Evolutionary conservation across 1,140 invertebrate species (phyloP).

Genomic region (Drosophila yakuba): DNA sequence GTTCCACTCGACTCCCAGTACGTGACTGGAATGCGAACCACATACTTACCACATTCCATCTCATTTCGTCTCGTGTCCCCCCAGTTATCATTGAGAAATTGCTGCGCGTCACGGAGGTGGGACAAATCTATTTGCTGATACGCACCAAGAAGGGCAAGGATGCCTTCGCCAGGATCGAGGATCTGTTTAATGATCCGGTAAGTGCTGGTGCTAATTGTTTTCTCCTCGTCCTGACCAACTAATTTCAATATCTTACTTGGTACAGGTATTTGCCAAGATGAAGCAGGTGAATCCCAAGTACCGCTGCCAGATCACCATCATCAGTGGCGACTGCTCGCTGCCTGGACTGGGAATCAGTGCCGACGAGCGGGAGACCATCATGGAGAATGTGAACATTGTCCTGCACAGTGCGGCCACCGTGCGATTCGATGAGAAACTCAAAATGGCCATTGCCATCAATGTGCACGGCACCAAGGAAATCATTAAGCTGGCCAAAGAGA

Average conservation of each 20-base stretch:
- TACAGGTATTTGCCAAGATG: conserved; percentile 86
- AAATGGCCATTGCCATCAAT: conserved; percentile 87
- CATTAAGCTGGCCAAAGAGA: conserved; percentile 87
- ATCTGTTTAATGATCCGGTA: conserved; percentile 88
- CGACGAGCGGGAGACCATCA: conserved; percentile 85
- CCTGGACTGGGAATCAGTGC: conserved; percentile 89
- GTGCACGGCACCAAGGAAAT: conserved; percentile 88
- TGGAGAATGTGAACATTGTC: conserved; percentile 88
- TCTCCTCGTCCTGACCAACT: not conserved
- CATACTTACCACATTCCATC: conserved; percentile 12
- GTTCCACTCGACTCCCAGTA: conserved; percentile 71
- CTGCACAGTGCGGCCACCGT: conserved; percentile 96
- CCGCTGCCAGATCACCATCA: conserved; percentile 86
- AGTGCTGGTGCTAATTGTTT: conserved; percentile 70
- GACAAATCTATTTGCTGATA: conserved; percentile 91
- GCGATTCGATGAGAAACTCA: conserved; percentile 93
- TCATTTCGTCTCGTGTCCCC: conserved; percentile 2
- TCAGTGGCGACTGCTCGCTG: conserved; percentile 87
- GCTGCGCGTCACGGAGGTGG: conserved; percentile 90
- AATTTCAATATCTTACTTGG: not conserved
- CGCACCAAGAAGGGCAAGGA: conserved; percentile 92
- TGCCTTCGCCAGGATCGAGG: conserved; percentile 87
- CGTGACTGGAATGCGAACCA: conserved; percentile 56
- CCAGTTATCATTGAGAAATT: conserved; percentile 92
- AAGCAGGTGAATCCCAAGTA: conserved; percentile 87